Percentiles rank a stretch among this genome's conserved stretches.
These are phyloP conservation scores for Parauchenoglanis ngamensis DNA, from an alignment of 2,797 vertebrate species.

Conservation along the genomic window DNA sequence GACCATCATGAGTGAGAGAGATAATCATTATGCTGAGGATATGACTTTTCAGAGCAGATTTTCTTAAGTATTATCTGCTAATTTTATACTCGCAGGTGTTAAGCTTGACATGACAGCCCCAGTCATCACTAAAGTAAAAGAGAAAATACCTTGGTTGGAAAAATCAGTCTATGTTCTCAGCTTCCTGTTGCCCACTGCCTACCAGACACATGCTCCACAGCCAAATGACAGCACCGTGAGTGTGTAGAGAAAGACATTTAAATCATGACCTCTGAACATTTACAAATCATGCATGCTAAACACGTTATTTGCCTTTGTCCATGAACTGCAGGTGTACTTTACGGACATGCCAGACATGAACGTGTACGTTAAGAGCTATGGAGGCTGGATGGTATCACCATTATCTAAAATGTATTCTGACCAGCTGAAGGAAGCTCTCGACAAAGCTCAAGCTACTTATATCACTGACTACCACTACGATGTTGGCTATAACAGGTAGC, in stretches of 20 bases:
- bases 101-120: slow-evolving; percentile 74
- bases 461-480: slow-evolving; percentile 53
- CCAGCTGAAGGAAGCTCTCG: slow-evolving; percentile 55
- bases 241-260: neutral
- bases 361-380: slow-evolving; percentile 64
- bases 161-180: slow-evolving; percentile 59
- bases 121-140: slow-evolving; percentile 60
- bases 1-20: neutral
- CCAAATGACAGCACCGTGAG: slow-evolving; percentile 63
- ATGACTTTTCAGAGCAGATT: neutral
- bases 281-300: neutral
- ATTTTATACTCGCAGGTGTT: slow-evolving; percentile 55
- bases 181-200: slow-evolving; percentile 72
- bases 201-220: slow-evolving; percentile 65
- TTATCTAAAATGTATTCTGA: neutral
- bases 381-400: slow-evolving; percentile 56
- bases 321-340: slow-evolving; percentile 67
- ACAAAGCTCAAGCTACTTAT: slow-evolving; percentile 57
- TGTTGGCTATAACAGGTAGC: slow-evolving; percentile 73
- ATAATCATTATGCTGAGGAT: neutral
- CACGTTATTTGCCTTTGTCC: neutral
- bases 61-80: neutral
- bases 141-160: slow-evolving; percentile 26
- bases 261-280: neutral
- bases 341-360: slow-evolving; percentile 53